phyloP scores from a whole-genome alignment of 1,140 invertebrate genomes.

The Andricus grossulariae region DNA sequence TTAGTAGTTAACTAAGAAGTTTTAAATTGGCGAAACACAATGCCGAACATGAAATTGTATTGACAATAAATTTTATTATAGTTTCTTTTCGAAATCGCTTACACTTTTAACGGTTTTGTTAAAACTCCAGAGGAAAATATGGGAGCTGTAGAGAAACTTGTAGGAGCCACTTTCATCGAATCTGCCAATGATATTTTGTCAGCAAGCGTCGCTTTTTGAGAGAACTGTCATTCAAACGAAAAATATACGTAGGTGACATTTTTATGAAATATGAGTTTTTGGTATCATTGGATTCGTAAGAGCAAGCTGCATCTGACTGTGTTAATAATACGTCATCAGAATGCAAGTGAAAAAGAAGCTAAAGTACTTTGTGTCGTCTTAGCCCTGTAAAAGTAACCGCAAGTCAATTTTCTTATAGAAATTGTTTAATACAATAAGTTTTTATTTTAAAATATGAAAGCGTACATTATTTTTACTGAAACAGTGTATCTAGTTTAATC shows the following conservation, averaged over 20 bases:
- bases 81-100: constrained; percentile 88
- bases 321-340: no score
- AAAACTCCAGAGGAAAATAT: constrained; percentile 70
- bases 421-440: no score
- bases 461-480: no score
- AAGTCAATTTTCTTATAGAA: constrained; percentile 96
- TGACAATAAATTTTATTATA: constrained; percentile 56
- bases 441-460: no score
- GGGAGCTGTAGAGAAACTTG: constrained; percentile 48
- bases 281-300: no score
- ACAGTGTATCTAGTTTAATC: no score
- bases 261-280: no score
- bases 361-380: constrained; percentile 73
- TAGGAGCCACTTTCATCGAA: constrained; percentile 82
- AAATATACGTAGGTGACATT: no score
- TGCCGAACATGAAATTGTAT: constrained; percentile 79
- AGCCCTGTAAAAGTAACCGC: constrained; percentile 96
- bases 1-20: no score
- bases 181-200: constrained; percentile 86
- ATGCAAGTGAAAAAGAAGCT: no score
- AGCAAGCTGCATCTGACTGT: constrained; percentile 77
- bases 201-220: constrained; percentile 89
- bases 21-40: constrained; percentile 92
- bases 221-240: constrained; percentile 62
- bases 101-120: constrained; percentile 89